These are phyloP conservation scores for Operophtera brumata DNA, from an alignment of 2,888 invertebrate genomes.

Conservation along the genomic window DNA sequence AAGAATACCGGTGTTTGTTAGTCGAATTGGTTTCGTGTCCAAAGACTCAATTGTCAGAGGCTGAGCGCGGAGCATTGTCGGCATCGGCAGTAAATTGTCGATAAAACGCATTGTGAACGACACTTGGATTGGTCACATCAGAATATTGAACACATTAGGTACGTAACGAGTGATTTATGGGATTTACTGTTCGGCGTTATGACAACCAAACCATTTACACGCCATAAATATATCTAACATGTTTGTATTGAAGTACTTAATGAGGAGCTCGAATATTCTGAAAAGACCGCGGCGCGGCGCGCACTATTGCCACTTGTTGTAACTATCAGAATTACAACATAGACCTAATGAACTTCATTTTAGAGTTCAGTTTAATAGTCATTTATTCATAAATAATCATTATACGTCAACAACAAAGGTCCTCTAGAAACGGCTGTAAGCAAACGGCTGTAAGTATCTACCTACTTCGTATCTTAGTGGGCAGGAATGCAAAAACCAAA, in stretches of 20 bases:
- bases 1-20: background rate
- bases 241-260: background rate
- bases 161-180: slow-evolving; percentile 9
- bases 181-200: slow-evolving; percentile 3
- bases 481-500: too few relatives aligned
- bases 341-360: background rate
- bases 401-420: too few relatives aligned
- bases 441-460: too few relatives aligned
- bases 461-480: too few relatives aligned
- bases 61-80: background rate
- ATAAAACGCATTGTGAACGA: slow-evolving; percentile 14
- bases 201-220: background rate
- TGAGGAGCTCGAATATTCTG: slow-evolving; percentile 3
- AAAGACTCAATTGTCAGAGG: background rate
- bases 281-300: background rate
- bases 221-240: slow-evolving; percentile 1
- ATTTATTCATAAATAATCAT: too few relatives aligned
- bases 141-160: slow-evolving; percentile 7
- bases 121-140: slow-evolving; percentile 15
- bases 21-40: slow-evolving; percentile 1
- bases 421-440: too few relatives aligned
- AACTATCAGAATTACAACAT: background rate
- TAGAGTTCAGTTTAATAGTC: background rate
- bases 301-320: background rate
- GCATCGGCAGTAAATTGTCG: slow-evolving; percentile 2